phyloP scores from a whole-genome alignment of 2,888 invertebrate species.

The Polydrusus pterygomalis region DNA sequence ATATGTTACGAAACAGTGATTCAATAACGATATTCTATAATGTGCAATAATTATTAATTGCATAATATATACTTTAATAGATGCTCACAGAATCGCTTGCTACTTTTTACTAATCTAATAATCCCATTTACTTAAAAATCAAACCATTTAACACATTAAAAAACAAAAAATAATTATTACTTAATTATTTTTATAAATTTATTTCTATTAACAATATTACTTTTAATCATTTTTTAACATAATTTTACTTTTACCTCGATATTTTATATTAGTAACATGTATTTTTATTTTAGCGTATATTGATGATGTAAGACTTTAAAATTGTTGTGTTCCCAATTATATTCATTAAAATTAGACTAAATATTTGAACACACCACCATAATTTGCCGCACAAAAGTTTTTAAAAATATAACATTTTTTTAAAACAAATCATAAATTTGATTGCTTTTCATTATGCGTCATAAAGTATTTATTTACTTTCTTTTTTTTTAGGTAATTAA shows the following conservation, averaged over 20 bases:
- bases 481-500: too few relatives aligned
- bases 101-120: slow-evolving; percentile 25
- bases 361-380: neutral
- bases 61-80: too few relatives aligned
- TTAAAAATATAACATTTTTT: neutral
- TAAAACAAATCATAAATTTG: too few relatives aligned
- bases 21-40: neutral
- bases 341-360: neutral
- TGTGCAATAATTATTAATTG: too few relatives aligned
- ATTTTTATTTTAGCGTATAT: slow-evolving; percentile 8
- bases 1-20: neutral
- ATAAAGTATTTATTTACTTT: too few relatives aligned
- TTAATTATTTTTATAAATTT: slow-evolving; percentile 7
- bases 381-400: neutral
- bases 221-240: neutral
- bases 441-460: too few relatives aligned
- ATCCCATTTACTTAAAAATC: slow-evolving; percentile 14
- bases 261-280: slow-evolving; percentile 9
- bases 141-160: slow-evolving; percentile 17
- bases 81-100: neutral
- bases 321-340: neutral
- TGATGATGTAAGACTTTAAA: slow-evolving; percentile 9
- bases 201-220: slow-evolving; percentile 29
- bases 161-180: slow-evolving; percentile 1
- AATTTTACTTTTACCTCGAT: slow-evolving; percentile 22